These are phyloP conservation scores for Muscidifurax raptorellus DNA, from an alignment of 1,140 invertebrate species.

Conservation along the genomic window DNA sequence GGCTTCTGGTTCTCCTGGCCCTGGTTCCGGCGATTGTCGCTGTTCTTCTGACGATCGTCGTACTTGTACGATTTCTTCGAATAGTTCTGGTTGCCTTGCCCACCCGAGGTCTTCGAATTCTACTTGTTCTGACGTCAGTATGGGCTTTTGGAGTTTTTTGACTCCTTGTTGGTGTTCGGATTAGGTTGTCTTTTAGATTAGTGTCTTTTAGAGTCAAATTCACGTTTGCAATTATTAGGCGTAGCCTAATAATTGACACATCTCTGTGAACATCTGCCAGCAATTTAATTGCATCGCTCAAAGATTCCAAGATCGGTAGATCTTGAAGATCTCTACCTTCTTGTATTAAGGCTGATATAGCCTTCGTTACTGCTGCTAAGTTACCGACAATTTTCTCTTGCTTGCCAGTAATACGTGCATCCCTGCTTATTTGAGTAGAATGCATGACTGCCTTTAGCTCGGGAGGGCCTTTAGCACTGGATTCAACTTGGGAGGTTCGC, in stretches of 20 bases:
- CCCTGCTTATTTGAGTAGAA: slow-evolving; percentile 35
- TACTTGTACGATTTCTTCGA: neutral
- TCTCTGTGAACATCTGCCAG: slow-evolving; percentile 49
- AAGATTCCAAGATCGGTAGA: slow-evolving; percentile 13
- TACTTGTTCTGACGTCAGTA: neutral
- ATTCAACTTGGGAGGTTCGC: slow-evolving; percentile 48
- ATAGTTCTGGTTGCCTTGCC: neutral
- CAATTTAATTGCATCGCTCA: slow-evolving; percentile 48
- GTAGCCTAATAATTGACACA: slow-evolving; percentile 36
- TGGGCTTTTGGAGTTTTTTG: slow-evolving; percentile 38
- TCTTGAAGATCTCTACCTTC: slow-evolving; percentile 31
- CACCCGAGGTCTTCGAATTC: slow-evolving; percentile 14
- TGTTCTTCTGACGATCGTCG: neutral
- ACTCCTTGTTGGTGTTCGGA: neutral
- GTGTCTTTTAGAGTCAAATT: slow-evolving; percentile 36
- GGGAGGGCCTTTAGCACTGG: slow-evolving; percentile 35
- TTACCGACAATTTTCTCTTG: slow-evolving; percentile 50
- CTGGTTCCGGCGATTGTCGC: neutral
- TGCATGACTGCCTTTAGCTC: slow-evolving; percentile 39
- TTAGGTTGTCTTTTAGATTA: neutral
- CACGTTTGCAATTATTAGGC: slow-evolving; percentile 42
- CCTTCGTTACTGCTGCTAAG: slow-evolving; percentile 38
- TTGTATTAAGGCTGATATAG: slow-evolving; percentile 4
- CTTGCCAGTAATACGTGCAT: slow-evolving; percentile 50
- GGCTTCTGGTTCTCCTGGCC: neutral